Evolutionary conservation across 1,140 invertebrate genomes (phyloP).

Genomic region (Panulirus ornatus): DNA sequence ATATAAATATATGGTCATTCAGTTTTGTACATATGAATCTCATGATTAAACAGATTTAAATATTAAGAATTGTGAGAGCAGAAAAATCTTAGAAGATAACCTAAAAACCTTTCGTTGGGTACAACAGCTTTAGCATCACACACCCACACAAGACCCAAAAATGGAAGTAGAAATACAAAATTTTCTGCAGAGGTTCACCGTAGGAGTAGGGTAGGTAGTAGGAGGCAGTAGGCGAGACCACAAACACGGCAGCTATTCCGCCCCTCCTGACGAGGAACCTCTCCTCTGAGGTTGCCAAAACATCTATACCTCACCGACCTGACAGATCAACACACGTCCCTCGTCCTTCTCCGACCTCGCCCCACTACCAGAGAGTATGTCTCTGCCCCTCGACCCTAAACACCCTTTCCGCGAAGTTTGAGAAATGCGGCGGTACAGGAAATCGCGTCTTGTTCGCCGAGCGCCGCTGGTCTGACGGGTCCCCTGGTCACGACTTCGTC

Average conservation of each 20-base stretch:
- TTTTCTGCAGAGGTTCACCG: too few species aligned
- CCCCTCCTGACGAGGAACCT: constrained; percentile 22
- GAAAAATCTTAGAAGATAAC: too few species aligned
- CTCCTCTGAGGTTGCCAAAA: constrained; percentile 42
- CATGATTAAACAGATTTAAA: too few species aligned
- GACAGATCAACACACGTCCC: constrained; percentile 53
- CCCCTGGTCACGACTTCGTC: constrained; percentile 10
- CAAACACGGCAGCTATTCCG: constrained; percentile 13
- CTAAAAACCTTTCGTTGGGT: too few species aligned
- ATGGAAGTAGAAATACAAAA: too few species aligned
- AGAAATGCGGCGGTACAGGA: constrained; percentile 17
- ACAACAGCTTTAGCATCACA: too few species aligned
- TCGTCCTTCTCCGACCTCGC: not conserved
- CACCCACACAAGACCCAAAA: too few species aligned
- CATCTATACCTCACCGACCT: constrained; percentile 35
- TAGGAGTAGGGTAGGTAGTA: too few species aligned
- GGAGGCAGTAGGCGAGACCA: not conserved
- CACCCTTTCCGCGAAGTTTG: not conserved
- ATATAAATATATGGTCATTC: not conserved
- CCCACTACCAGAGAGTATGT: not conserved
- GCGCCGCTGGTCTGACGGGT: not conserved
- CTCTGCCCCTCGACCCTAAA: not conserved
- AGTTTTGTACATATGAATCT: not conserved
- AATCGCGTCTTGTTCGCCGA: not conserved
- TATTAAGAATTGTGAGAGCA: too few species aligned